Evolutionary conservation across 2,113 vertebrate species (phyloP).

Genomic region (Ammodytes marinus): DNA sequence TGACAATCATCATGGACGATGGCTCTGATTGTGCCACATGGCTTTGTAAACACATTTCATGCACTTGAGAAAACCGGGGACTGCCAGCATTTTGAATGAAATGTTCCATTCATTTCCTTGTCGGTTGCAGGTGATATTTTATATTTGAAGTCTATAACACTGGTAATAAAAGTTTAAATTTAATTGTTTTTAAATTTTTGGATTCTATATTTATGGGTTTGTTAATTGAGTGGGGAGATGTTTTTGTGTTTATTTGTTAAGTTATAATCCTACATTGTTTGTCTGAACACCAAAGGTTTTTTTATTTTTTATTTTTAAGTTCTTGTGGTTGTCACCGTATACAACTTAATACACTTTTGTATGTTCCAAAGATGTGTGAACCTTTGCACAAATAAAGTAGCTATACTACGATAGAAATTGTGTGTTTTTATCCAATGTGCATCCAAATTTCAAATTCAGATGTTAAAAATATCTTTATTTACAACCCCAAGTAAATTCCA

Average conservation of each 20-base stretch:
- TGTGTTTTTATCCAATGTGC: conserved; percentile 13
- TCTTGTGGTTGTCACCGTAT: conserved; percentile 77
- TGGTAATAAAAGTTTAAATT: conserved; percentile 70
- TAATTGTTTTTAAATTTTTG: conserved; percentile 57
- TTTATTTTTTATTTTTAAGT: conserved; percentile 23
- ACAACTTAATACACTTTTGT: conserved; percentile 77
- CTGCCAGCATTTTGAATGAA: conserved; percentile 50
- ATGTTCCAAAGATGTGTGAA: conserved; percentile 77
- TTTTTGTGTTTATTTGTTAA: conserved; percentile 67
- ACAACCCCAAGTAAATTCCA: not conserved
- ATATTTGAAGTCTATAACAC: conserved; percentile 66
- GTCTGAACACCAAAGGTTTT: conserved; percentile 55
- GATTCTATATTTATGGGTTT: conserved; percentile 74
- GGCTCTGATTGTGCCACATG: conserved; percentile 31
- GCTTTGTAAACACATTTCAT: conserved; percentile 68
- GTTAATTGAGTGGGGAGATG: conserved; percentile 58
- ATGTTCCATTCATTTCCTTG: conserved; percentile 46
- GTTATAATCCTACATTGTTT: conserved; percentile 57
- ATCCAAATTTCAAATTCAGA: not conserved
- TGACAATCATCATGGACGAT: conserved; percentile 38
- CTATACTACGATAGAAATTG: conserved; percentile 49
- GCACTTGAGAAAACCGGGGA: conserved; percentile 41
- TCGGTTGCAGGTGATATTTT: conserved; percentile 51
- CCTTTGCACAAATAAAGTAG: conserved; percentile 86
- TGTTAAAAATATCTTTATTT: conserved; percentile 1